Conservation (phyloP, 30 jellyfish, hydroid and myxozoan species). For the Chrysaora quinquecirrha region DNA sequence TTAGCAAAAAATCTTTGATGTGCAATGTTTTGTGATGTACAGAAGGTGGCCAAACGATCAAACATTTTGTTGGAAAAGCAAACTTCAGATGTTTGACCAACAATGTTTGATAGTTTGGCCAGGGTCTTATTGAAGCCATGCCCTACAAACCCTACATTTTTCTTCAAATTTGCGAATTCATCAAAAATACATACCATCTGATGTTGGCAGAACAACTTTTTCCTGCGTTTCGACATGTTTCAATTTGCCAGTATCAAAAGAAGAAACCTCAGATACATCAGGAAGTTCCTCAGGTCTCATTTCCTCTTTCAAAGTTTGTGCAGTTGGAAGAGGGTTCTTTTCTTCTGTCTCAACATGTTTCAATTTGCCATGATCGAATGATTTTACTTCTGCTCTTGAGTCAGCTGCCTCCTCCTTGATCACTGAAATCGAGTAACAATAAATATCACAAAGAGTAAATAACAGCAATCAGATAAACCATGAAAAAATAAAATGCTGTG, state of each 20-base stretch:
- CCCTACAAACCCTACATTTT: too few species aligned
- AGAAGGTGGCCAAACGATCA: too few species aligned
- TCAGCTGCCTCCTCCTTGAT: slow-evolving; percentile 88
- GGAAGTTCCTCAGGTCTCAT: slow-evolving; percentile 81
- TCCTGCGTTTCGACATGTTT: slow-evolving; percentile 88
- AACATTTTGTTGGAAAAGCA: too few species aligned
- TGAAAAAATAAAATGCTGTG: too few species aligned
- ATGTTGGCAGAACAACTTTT: slow-evolving; percentile 78
- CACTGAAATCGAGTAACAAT: slow-evolving; percentile 69
- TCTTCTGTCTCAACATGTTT: slow-evolving; percentile 91
- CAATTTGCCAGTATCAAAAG: slow-evolving; percentile 53
- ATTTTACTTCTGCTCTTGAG: slow-evolving; percentile 91
- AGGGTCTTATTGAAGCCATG: too few species aligned
- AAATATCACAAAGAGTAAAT: too few species aligned
- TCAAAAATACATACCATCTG: slow-evolving; percentile 57
- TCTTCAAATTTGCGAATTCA: too few species aligned
- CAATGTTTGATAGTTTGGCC: too few species aligned
- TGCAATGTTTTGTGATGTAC: too few species aligned
- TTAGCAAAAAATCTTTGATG: too few species aligned
- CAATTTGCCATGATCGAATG: slow-evolving; percentile 72
- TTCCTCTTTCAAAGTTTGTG: slow-evolving; percentile 79
- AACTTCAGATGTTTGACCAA: too few species aligned
- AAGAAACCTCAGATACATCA: slow-evolving; percentile 79
- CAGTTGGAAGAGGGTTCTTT: slow-evolving; percentile 85
- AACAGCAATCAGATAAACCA: too few species aligned